Percentiles rank a stretch among this genome's conserved stretches.
phyloP scores from a whole-genome alignment of 2,113 vertebrate genomes.

The Limnothrissa miodon region DNA sequence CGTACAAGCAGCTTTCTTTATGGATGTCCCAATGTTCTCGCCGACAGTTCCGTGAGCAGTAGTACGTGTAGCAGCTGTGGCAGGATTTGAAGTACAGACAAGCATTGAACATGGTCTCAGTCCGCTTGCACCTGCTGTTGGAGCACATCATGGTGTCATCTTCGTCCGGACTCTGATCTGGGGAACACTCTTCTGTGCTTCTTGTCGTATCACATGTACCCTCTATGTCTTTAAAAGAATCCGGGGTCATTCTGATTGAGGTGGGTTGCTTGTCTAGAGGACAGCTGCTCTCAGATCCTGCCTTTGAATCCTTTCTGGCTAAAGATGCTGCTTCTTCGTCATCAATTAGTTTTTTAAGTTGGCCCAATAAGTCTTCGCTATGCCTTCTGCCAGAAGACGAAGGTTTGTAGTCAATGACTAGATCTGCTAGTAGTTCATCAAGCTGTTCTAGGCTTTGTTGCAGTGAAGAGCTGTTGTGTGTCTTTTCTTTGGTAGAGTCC shows the following conservation, averaged over 20 bases:
- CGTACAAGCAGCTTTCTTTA: conserved; percentile 92
- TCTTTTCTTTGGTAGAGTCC: conserved; percentile 66
- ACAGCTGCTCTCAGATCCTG: conserved; percentile 60
- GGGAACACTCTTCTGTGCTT: conserved; percentile 80
- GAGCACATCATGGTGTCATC: conserved; percentile 97
- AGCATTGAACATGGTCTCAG: conserved; percentile 93
- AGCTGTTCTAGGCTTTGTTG: conserved; percentile 95
- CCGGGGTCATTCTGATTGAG: conserved; percentile 67
- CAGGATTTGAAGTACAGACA: conserved; percentile 98
- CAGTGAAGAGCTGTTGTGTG: conserved; percentile 73
- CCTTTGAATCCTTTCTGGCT: conserved; percentile 61
- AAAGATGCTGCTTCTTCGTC: conserved; percentile 68
- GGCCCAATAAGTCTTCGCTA: conserved; percentile 80
- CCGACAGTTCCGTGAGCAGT: conserved; percentile 94
- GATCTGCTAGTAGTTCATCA: conserved; percentile 91
- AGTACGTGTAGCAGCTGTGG: conserved; percentile 98
- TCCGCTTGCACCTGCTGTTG: conserved; percentile 90
- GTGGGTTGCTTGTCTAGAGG: conserved; percentile 83
- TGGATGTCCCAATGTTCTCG: conserved; percentile 95
- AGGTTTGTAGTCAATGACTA: conserved; percentile 91
- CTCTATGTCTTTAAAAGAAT: conserved; percentile 65
- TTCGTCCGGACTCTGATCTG: conserved; percentile 89
- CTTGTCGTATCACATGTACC: conserved; percentile 65
- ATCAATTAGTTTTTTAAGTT: conserved; percentile 82
- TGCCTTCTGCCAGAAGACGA: conserved; percentile 66